Evolutionary conservation across 1,140 invertebrate species (phyloP), one percentile per base, ranked within the genome.

Genomic region (Pseudachorutes palmiensis): DNA sequence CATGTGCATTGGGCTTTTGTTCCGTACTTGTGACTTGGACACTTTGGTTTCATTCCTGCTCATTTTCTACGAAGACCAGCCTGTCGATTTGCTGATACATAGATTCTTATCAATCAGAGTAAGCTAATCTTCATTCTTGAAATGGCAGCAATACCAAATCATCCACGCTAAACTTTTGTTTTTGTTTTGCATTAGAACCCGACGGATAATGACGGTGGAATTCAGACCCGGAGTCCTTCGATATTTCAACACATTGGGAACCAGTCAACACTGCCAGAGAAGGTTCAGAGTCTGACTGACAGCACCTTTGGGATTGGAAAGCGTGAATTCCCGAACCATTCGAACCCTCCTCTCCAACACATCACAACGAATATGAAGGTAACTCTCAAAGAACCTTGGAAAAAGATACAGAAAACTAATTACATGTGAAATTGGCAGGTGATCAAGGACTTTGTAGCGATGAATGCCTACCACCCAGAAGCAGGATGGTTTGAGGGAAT

Each of bases 401-500:
- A 30, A 64, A 59, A 36, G n/a, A 67, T 24, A 51, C 16, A 30
- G 51, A 51, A 51, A 29, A 41, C 5, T 63, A 62, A 41, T 30
- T 3, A 55, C 49, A 48, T 62, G 64, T 29, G 24, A 31, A 28
- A 1, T 49, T 65, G 60, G 0, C 28, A 71, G 66, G 55, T 73
- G 19, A 67, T 69, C 68, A 64, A 71, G 9, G 69, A 73, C 19
- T 71, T 69, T 48, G 49, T 69, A 32, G 67, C 69, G 1, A 64
- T 69, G 32, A 69, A 69, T n/a, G 67, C 72, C 36, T 73, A 73
- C 51, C 16, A 58, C 55, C n/a, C 45, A 24, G 51, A 67, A 0
- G 69, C 72, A 29, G 72, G 72, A 31, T 69, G 66, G 45, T 72
- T 72, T 41, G 69, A 69, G 69, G 72, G 72, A 28, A 73, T 70